Conservation (phyloP, 2,113 vertebrate genomes). For the Daphoenositta chrysoptera region DNA sequence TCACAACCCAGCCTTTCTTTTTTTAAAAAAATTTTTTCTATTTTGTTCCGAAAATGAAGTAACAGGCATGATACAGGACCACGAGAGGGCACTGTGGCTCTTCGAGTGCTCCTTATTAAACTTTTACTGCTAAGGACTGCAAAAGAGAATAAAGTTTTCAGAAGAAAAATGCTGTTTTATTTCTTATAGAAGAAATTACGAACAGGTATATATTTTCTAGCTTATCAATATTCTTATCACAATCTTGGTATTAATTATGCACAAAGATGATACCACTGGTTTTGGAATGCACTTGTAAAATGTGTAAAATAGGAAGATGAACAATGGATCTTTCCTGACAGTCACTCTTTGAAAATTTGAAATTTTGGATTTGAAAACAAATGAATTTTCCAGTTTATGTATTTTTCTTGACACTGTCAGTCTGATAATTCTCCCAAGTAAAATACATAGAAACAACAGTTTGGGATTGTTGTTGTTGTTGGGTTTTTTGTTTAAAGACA, state of each 20-base stretch:
- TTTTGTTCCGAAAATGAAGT: background rate
- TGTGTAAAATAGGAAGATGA: background rate
- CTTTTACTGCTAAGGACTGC: background rate
- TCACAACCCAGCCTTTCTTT: background rate
- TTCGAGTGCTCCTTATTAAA: background rate
- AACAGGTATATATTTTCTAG: background rate
- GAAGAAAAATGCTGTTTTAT: background rate
- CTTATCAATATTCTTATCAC: background rate
- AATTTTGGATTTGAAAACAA: background rate
- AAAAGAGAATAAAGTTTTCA: background rate
- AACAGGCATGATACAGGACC: background rate
- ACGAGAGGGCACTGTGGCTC: slow-evolving; percentile 69
- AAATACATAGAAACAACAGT: background rate
- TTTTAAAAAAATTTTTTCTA: background rate
- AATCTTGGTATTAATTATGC: background rate
- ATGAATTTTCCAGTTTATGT: background rate
- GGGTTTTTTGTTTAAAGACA: background rate
- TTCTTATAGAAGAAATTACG: background rate
- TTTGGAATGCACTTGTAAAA: background rate
- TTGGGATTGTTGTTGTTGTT: too few species aligned
- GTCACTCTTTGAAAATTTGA: too few species aligned
- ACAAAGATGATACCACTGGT: background rate
- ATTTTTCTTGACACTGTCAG: background rate
- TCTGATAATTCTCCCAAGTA: background rate
- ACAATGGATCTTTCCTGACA: background rate